Base-by-base conservation (phyloP, 1,140 invertebrate species). In the Achroia grisella region DNA sequence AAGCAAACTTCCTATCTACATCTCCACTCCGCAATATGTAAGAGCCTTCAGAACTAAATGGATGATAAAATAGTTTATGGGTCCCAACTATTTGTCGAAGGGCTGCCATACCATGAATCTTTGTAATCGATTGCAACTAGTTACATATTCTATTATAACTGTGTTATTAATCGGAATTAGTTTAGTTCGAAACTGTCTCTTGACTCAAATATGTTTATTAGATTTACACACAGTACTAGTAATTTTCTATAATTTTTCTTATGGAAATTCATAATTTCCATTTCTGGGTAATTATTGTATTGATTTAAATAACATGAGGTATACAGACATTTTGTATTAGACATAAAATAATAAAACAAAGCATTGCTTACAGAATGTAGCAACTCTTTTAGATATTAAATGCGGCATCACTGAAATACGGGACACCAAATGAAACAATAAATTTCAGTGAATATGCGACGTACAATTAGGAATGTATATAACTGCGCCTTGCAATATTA, bases 341-440 rank as follows among this genome's bases (percentile, higher is more conserved):
- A 56, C 44, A 57, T 60, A 57, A 47, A 49, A 46, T 55, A 40
- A 49, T 62, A 49, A 65, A 63, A 66, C 59, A 45, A 56, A 66
- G 66, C 9, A 14, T 14, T 35, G 67, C 53, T 61, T 59, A 60
- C 69, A 61, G 63, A 57, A 68, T 70, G 70, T 72, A 65, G 57
- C 64, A 61, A 44, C 17, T 63, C 65, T 60, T 77, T 71, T 52
- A 65, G 56, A 75, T 77, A 71, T 71, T 77, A 80, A 66, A 72
- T 68, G 63, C 54, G 62, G 67, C 70, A 62, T 65, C 60, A 42
- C 56, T 78, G 72, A 77, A 74, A 76, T 76, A 80, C 74, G 71
- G 68, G 71, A 71, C 61, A 61, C 68, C 64, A 81, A 81, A 81
- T 81, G 70, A 81, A 81, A 76, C 74, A 72, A 81, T 81, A 81